A percentile compares a stretch with the other conserved stretches of the same genome.
phyloP scores from a whole-genome alignment of 2,113 vertebrate genomes.

The Podiceps cristatus region DNA sequence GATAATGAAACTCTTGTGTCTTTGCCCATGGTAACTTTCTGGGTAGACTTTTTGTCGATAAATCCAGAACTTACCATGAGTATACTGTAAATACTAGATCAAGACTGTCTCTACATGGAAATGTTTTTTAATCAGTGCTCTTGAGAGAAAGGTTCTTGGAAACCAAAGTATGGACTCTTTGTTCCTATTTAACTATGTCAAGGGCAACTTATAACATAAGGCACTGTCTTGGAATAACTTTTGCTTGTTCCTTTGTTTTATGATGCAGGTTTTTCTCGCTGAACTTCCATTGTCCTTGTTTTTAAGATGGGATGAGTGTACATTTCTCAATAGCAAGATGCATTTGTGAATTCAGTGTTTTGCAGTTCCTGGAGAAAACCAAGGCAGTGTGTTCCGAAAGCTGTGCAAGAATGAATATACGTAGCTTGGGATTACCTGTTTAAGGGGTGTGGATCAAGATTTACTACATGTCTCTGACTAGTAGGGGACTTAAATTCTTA shows the following conservation, averaged over 20 bases:
- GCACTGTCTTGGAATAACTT: neutral
- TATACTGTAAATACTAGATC: neutral
- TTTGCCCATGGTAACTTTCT: neutral
- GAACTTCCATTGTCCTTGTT: neutral
- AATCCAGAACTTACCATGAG: neutral
- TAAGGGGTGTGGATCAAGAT: neutral
- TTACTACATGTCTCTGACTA: neutral
- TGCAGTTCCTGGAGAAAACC: neutral
- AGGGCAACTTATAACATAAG: neutral
- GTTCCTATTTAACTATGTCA: neutral
- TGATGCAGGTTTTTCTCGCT: neutral
- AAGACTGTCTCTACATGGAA: neutral
- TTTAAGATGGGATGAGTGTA: neutral
- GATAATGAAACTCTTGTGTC: neutral
- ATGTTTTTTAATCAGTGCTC: neutral
- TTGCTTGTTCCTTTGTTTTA: neutral
- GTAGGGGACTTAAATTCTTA: neutral
- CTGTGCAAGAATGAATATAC: neutral
- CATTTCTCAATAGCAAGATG: neutral
- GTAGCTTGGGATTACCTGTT: neutral
- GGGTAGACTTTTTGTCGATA: neutral
- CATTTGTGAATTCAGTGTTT: neutral
- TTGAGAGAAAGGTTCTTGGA: neutral
- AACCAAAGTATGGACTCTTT: neutral
- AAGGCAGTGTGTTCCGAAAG: neutral